A percentile compares a stretch with the other conserved stretches of the same genome.
Evolutionary conservation across 2,888 invertebrate genomes (phyloP).

Genomic region (Xanthia icteritia): DNA sequence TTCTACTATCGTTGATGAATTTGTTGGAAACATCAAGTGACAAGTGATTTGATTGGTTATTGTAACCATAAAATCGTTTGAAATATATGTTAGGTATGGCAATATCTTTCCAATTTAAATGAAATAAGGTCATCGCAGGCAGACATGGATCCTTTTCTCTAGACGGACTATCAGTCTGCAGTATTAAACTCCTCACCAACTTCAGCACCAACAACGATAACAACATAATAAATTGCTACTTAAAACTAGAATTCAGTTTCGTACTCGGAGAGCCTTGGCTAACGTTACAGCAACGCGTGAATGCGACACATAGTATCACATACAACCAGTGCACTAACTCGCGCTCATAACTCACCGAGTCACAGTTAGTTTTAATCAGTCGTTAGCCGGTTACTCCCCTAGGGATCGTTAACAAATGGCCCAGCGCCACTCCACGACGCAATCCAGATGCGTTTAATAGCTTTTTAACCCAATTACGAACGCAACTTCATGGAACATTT

Average conservation of each 20-base stretch:
- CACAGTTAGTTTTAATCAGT: constrained; percentile 77
- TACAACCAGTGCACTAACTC: constrained; percentile 58
- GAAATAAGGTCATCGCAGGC: neutral
- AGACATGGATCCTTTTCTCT: neutral
- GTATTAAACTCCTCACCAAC: constrained; percentile 33
- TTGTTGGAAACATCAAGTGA: neutral
- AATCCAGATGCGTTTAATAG: constrained; percentile 81
- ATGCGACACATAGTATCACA: constrained; percentile 26
- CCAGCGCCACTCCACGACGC: constrained; percentile 65
- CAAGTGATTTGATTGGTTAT: neutral
- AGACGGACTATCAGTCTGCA: constrained; percentile 4
- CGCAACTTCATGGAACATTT: constrained; percentile 65
- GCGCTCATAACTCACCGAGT: constrained; percentile 69
- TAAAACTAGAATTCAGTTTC: constrained; percentile 24
- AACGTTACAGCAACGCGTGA: constrained; percentile 27
- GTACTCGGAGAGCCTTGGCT: neutral
- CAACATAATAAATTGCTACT: constrained; percentile 30
- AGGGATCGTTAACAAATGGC: constrained; percentile 75
- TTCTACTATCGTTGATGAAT: constrained; percentile 10
- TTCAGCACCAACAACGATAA: constrained; percentile 12
- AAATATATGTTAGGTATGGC: neutral
- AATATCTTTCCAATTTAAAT: neutral
- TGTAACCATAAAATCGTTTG: neutral
- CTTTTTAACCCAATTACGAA: constrained; percentile 78
- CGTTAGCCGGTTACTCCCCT: constrained; percentile 69